Percentiles rank a stretch among this genome's conserved stretches.
phyloP scores from a whole-genome alignment of 2,113 vertebrate species.

The Takifugu flavidus region DNA sequence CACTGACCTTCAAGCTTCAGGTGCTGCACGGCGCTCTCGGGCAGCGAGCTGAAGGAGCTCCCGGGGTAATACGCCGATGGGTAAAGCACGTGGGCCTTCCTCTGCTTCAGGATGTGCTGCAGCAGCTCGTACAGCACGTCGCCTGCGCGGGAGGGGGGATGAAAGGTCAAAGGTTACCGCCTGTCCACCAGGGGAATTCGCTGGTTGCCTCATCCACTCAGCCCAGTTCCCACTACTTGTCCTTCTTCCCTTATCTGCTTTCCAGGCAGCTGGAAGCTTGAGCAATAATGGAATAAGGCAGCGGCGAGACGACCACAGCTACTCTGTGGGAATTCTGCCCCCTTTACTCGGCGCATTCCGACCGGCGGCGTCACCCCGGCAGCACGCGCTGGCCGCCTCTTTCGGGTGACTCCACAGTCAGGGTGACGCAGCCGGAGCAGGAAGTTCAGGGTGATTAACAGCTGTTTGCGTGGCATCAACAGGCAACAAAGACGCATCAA shows the following conservation, averaged over 20 bases:
- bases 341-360: too few species aligned
- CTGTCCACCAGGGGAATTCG: background rate
- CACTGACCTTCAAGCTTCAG: conserved; percentile 90
- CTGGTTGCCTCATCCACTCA: background rate
- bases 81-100: conserved; percentile 83
- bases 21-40: conserved; percentile 82
- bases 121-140: conserved; percentile 97
- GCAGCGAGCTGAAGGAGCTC: conserved; percentile 85
- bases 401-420: conserved; percentile 20
- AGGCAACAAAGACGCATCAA: background rate
- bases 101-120: conserved; percentile 96
- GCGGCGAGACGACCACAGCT: background rate
- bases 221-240: background rate
- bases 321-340: background rate
- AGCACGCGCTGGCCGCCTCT: conserved; percentile 1
- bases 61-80: conserved; percentile 89
- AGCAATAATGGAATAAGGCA: conserved; percentile 39
- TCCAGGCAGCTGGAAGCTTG: conserved; percentile 27
- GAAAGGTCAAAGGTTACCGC: conserved; percentile 39
- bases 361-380: too few species aligned
- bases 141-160: conserved; percentile 71
- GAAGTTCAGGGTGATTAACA: conserved; percentile 49
- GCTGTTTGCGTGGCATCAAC: conserved; percentile 12
- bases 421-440: conserved; percentile 15
- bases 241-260: conserved; percentile 20